These are phyloP conservation scores for Poeciliopsis gracilis DNA, from an alignment of 2,797 vertebrate species.

Conservation along the genomic window DNA sequence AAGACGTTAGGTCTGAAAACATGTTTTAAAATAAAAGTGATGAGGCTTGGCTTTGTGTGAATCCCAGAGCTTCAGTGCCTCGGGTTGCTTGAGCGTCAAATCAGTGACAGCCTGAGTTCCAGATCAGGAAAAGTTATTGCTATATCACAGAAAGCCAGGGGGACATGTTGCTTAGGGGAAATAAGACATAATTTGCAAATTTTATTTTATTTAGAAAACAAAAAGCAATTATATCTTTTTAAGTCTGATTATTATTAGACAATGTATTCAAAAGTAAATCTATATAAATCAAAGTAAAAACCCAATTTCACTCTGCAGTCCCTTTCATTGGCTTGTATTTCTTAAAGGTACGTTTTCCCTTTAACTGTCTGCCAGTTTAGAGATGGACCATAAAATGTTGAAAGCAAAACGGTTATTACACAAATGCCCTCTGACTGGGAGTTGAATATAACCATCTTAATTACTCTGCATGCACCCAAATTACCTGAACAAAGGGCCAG, in stretches of 20 bases:
- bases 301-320: not conserved
- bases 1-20: slow-evolving; percentile 47
- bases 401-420: not conserved
- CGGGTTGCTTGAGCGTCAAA: slow-evolving; percentile 19
- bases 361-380: not conserved
- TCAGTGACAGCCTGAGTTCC: slow-evolving; percentile 4
- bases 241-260: not conserved
- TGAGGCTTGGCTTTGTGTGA: slow-evolving; percentile 49
- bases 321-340: not conserved
- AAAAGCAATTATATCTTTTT: not conserved
- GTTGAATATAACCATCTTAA: not conserved
- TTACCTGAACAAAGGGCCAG: not conserved
- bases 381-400: not conserved
- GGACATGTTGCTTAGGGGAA: not conserved
- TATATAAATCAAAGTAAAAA: not conserved
- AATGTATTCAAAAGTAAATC: not conserved
- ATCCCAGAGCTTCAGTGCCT: slow-evolving; percentile 26
- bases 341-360: not conserved
- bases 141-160: not conserved
- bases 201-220: not conserved
- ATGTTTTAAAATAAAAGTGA: slow-evolving; percentile 60
- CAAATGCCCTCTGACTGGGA: not conserved
- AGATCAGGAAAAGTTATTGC: not conserved
- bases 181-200: not conserved
- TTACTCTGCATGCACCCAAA: not conserved